Base-by-base conservation (phyloP, 64 coral and sea anemone species). In the Cladopsammia gracilis region DNA sequence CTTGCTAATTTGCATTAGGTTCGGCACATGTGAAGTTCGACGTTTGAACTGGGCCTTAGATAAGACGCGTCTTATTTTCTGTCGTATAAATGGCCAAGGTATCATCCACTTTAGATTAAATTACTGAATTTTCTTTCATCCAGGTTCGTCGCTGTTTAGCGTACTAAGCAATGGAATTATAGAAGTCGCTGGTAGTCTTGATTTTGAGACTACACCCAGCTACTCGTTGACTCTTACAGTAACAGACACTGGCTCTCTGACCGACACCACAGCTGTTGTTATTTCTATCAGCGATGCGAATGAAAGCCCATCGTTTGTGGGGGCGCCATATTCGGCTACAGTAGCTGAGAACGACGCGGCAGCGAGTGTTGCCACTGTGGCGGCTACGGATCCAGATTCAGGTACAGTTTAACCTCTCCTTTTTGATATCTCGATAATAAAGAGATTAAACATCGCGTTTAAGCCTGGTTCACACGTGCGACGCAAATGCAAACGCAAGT, bases 321-420 rank as follows among this genome's bases (percentile, higher is more conserved):
- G 62, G 4, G 90, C 90, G 26, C 72, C 90, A 18, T 92, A 92
- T 60, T 62, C 90, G 8, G 80, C 82, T 24, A 86, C 71, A 3
- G 70, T 92, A 10, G 80, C 43, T 7, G 90, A 92, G 70, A 92
- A 92, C 46, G 54, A 92, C 58, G 81, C 70, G 0, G 44, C 53
- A 26, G 90, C 90, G 16, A 92, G 90, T 53, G 90, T 92, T 20
- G 90, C 86, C 7, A 92, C 90, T 18, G 90, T 69, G 7, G 8
- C 80, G 22, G 90, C 90, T 22, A 92, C 53, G 9, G 90, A 92
- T 19, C 50, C 81, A 11, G 90, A 92, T 73, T 67, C 20, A 62
- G 90, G 81, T 86, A 65, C 10, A 46, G 24, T 49, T 11, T 56
- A n/a, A 52, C 18, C 10, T 7, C 13, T n/a, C 15, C 47, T 53